Conservation (phyloP, 2,888 invertebrate species). For the Drosophila rellima region DNA sequence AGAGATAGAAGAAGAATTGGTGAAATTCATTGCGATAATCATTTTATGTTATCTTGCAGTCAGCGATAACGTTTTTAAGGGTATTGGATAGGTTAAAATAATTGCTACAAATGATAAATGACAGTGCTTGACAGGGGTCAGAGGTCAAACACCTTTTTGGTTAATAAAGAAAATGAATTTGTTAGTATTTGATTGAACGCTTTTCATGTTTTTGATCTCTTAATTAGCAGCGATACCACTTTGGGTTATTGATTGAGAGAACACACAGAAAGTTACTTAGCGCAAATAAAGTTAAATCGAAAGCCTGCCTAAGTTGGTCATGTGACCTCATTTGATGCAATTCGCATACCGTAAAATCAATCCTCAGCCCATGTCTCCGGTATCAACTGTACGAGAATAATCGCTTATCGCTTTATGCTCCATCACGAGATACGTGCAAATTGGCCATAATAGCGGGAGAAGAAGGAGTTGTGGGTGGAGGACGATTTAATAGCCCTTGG, state of each 20-base stretch:
- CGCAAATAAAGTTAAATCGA: not conserved
- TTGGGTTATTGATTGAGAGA: not conserved
- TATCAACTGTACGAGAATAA: constrained; percentile 29
- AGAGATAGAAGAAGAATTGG: not conserved
- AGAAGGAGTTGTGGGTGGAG: not conserved
- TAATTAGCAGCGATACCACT: not conserved
- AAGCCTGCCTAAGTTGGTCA: not conserved
- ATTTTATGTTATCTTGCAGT: not conserved
- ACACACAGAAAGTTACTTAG: not conserved
- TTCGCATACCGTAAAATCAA: constrained; percentile 15
- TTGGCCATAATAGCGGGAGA: constrained; percentile 17
- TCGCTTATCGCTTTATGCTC: constrained; percentile 28
- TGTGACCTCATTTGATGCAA: not conserved
- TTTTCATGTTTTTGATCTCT: not conserved
- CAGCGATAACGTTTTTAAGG: not conserved
- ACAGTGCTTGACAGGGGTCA: not conserved
- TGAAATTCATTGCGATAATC: constrained; percentile 3
- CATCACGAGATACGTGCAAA: constrained; percentile 44
- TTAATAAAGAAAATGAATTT: not conserved
- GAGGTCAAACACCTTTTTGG: not conserved
- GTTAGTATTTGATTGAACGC: not conserved
- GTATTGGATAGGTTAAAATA: not conserved
- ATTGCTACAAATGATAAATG: constrained; percentile 1
- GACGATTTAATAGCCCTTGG: constrained; percentile 21
- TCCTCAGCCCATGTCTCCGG: constrained; percentile 4